phyloP scores from a whole-genome alignment of 2,113 vertebrate species.

The Corythaixoides concolor region DNA sequence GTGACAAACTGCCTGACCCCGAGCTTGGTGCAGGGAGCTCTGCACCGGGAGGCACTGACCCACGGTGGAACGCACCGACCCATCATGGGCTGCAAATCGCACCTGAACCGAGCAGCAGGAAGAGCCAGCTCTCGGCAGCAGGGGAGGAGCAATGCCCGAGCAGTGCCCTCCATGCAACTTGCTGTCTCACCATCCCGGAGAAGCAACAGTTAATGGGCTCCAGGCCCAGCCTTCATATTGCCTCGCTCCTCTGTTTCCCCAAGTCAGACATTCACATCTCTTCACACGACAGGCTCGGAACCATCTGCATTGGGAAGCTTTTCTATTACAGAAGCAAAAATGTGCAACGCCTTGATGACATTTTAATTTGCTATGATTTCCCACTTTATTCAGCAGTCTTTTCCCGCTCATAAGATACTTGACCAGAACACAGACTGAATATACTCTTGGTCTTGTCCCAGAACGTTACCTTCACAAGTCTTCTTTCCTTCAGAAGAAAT shows the following conservation, averaged over 20 bases:
- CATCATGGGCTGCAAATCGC: rapidly evolving
- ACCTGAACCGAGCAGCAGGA: rapidly evolving
- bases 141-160: background rate
- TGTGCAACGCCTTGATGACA: background rate
- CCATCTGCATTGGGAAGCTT: background rate
- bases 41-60: too few species aligned
- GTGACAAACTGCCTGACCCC: rapidly evolving
- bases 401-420: background rate
- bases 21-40: background rate
- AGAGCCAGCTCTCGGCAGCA: too few species aligned
- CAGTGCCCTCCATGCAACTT: background rate
- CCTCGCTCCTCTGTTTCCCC: background rate
- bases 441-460: background rate
- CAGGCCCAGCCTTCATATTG: background rate
- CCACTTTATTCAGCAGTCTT: background rate
- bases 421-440: background rate
- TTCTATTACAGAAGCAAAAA: background rate
- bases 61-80: background rate
- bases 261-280: background rate
- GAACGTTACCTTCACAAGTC: background rate
- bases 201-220: background rate
- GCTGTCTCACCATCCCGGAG: background rate
- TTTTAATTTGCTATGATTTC: background rate
- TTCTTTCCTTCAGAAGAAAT: background rate
- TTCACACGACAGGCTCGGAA: background rate